Conservation (phyloP, 2,888 invertebrate species). For the Ernsta delagoae region DNA sequence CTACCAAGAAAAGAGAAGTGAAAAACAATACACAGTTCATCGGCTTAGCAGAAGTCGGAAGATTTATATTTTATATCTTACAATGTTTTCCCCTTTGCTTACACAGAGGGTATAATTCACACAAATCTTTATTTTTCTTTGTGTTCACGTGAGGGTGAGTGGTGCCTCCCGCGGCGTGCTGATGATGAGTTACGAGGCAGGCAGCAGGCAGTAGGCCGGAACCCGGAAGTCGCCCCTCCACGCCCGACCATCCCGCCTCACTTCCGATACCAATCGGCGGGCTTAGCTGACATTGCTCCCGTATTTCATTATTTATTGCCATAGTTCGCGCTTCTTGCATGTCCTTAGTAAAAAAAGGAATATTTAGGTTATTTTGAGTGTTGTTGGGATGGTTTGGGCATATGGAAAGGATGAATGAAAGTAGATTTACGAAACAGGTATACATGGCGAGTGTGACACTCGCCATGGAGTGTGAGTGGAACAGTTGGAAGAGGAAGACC, state of each 20-base stretch:
- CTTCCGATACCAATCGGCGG: slow-evolving; percentile 80
- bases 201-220: slow-evolving; percentile 48
- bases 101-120: slow-evolving; percentile 72
- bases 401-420: too few relatives aligned
- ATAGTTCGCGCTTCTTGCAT: slow-evolving; percentile 42
- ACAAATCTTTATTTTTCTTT: slow-evolving; percentile 80
- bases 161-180: slow-evolving; percentile 68
- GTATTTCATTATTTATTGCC: slow-evolving; percentile 75
- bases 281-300: slow-evolving; percentile 59
- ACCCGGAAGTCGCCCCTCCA: slow-evolving; percentile 78
- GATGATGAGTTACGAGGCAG: slow-evolving; percentile 80
- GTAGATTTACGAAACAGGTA: too few relatives aligned
- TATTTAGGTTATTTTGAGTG: background rate
- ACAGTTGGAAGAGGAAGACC: too few relatives aligned
- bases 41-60: background rate
- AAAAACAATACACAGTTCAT: too few relatives aligned
- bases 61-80: slow-evolving; percentile 54
- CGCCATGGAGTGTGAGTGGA: too few relatives aligned
- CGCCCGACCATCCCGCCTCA: slow-evolving; percentile 65
- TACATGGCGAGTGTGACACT: too few relatives aligned
- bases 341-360: slow-evolving; percentile 1
- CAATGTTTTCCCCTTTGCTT: slow-evolving; percentile 63
- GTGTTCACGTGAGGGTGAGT: slow-evolving; percentile 65
- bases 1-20: too few relatives aligned
- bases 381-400: too few relatives aligned